Evolutionary conservation across 2,113 vertebrate genomes (phyloP).

Genomic region (Gymnarchus niloticus): DNA sequence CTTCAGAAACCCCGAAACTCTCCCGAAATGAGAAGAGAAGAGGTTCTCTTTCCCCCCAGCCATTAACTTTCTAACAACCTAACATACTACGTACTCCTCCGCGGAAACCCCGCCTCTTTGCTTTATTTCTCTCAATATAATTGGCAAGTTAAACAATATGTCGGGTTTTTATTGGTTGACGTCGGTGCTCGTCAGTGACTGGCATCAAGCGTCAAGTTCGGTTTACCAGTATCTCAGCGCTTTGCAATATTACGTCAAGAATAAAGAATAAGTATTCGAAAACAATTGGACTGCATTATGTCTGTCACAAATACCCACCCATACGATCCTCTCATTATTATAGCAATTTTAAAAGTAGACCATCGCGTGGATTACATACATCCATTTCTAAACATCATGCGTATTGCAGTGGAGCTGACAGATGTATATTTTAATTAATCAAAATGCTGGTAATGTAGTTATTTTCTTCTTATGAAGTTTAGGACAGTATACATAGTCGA

Average conservation of each 20-base stretch:
- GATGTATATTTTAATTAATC: not conserved
- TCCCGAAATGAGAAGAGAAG: constrained; percentile 69
- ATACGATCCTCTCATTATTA: constrained; percentile 34
- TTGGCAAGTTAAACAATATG: not conserved
- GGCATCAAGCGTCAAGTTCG: constrained; percentile 65
- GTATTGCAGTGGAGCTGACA: not conserved
- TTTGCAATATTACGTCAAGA: constrained; percentile 45
- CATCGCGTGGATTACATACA: constrained; percentile 26
- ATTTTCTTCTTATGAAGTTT: not conserved
- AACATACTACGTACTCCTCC: constrained; percentile 73
- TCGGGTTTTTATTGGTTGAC: constrained; percentile 42
- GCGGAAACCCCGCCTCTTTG: constrained; percentile 53
- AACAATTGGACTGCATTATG: constrained; percentile 35
- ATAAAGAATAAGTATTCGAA: constrained; percentile 32
- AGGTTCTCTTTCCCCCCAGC: constrained; percentile 78
- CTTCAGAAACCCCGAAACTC: constrained; percentile 74
- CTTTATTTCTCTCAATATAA: constrained; percentile 23
- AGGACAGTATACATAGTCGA: not conserved
- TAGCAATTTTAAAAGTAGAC: constrained; percentile 33
- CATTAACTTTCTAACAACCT: constrained; percentile 99
- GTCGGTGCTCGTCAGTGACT: constrained; percentile 41
- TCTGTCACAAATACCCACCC: constrained; percentile 40
- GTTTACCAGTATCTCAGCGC: constrained; percentile 54
- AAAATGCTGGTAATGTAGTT: not conserved
- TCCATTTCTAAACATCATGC: not conserved